Percentiles rank a stretch among this genome's conserved stretches.
Conservation (phyloP, 2,888 invertebrate species). For the Diplazon laetatorius region DNA sequence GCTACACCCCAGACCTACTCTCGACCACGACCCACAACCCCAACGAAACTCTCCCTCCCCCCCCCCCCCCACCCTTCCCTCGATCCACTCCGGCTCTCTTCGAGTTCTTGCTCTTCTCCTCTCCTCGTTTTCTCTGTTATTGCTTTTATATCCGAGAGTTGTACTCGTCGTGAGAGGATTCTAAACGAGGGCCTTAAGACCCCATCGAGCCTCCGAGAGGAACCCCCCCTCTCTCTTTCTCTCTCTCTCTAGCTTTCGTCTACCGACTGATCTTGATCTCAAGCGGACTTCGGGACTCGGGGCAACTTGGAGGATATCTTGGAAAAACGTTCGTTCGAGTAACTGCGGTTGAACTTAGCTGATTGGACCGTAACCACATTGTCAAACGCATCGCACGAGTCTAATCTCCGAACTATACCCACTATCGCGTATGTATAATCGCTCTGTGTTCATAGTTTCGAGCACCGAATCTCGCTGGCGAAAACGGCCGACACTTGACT, state of each 20-base stretch:
- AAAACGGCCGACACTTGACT: no score
- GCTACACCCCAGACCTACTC: constrained; percentile 65
- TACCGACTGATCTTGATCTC: constrained; percentile 46
- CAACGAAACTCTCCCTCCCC: constrained; percentile 64
- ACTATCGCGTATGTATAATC: no score
- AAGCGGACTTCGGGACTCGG: constrained; percentile 44
- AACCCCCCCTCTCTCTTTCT: constrained; percentile 29
- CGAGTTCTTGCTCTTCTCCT: constrained; percentile 47
- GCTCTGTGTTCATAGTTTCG: no score
- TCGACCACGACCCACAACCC: constrained; percentile 69
- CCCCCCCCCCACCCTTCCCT: no score
- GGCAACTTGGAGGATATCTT: constrained; percentile 31
- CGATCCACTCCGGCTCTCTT: constrained; percentile 52
- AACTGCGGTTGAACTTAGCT: background rate
- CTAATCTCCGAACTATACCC: background rate
- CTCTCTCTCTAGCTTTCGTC: no score
- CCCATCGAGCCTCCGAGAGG: constrained; percentile 55
- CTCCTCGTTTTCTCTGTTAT: constrained; percentile 59
- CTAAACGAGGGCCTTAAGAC: constrained; percentile 65
- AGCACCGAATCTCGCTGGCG: no score
- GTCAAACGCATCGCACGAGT: background rate
- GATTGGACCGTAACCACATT: background rate
- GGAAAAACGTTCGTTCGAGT: constrained; percentile 14
- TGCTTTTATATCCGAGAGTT: constrained; percentile 70
- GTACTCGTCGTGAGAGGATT: constrained; percentile 69